Evolutionary conservation across 2,888 invertebrate genomes (phyloP).

Genomic region (Tenthredo livida): DNA sequence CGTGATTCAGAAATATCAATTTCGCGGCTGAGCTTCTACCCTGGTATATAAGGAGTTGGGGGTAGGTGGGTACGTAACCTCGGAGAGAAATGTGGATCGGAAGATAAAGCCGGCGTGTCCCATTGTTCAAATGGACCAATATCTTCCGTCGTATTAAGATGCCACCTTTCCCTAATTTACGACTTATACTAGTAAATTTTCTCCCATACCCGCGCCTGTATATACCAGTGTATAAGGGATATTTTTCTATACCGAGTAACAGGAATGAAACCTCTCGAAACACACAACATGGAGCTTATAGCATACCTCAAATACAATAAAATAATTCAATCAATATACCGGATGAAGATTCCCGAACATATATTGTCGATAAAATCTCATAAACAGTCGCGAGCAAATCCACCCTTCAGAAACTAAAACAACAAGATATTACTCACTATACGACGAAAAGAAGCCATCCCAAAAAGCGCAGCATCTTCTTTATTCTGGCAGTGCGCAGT

Average conservation of each 20-base stretch:
- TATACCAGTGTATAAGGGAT: too few relatives aligned
- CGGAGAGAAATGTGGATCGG: constrained; percentile 36
- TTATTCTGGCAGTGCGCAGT: background rate
- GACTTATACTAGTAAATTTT: constrained; percentile 23
- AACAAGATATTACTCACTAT: constrained; percentile 57
- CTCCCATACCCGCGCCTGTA: background rate
- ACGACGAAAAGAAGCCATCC: background rate
- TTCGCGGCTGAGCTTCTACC: constrained; percentile 24
- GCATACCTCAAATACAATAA: background rate
- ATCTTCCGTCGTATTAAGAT: constrained; percentile 47
- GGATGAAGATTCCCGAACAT: background rate
- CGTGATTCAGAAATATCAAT: constrained; percentile 48
- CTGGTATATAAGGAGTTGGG: background rate
- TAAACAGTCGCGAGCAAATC: background rate
- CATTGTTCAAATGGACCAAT: constrained; percentile 48
- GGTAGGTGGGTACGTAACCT: background rate
- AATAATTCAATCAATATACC: constrained; percentile 45
- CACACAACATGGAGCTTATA: background rate
- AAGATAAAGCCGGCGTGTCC: constrained; percentile 48
- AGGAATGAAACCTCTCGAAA: background rate
- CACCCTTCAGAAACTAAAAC: constrained; percentile 48
- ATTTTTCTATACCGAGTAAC: background rate
- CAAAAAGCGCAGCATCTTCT: background rate
- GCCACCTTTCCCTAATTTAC: constrained; percentile 47
- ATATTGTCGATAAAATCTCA: constrained; percentile 21